Evolutionary conservation across 2,113 vertebrate species (phyloP).

Genomic region (Seriola rivoliana): DNA sequence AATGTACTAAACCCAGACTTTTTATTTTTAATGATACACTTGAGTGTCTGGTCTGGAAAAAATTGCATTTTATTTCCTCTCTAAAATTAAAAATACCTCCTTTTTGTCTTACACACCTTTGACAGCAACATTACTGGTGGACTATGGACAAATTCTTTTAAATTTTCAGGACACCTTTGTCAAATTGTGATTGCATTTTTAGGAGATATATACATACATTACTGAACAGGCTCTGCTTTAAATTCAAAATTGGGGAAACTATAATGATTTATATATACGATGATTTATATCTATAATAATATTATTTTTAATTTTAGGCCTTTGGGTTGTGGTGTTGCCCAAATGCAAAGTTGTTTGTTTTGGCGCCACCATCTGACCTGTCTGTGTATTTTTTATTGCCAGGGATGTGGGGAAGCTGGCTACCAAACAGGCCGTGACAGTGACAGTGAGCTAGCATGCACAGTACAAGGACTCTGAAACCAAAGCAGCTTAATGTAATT

Average conservation of each 20-base stretch:
- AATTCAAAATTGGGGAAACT: not conserved
- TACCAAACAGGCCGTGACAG: not conserved
- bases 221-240: not conserved
- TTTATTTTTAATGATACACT: not conserved
- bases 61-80: not conserved
- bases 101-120: not conserved
- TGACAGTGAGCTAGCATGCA: not conserved
- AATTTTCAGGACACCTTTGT: not conserved
- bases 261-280: no score
- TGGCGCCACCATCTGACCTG: conserved; percentile 37
- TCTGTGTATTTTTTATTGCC: not conserved
- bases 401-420: not conserved
- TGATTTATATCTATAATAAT: no score
- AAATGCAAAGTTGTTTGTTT: conserved; percentile 7
- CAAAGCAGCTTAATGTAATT: not conserved
- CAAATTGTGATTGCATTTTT: not conserved
- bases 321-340: not conserved
- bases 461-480: not conserved
- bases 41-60: not conserved
- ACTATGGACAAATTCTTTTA: not conserved
- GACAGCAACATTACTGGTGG: not conserved
- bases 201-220: not conserved
- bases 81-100: not conserved
- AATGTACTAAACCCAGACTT: not conserved
- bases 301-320: not conserved